Evolutionary conservation across 2,888 invertebrate genomes (phyloP).

Genomic region (Disparrhopalites patrizii): DNA sequence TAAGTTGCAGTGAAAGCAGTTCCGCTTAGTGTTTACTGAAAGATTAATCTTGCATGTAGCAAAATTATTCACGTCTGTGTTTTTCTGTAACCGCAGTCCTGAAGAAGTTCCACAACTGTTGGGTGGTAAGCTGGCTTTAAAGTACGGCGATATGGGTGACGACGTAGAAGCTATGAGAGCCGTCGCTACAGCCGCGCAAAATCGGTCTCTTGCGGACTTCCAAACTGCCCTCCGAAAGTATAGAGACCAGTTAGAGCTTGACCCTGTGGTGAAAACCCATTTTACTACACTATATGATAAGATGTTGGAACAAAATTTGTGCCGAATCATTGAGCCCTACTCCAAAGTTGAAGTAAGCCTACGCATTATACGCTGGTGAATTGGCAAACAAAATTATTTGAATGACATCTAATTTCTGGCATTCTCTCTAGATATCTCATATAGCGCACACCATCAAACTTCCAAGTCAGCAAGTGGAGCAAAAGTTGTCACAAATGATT

Average conservation of each 20-base stretch:
- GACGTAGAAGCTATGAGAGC: slow-evolving; percentile 98
- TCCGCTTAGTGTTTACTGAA: background rate
- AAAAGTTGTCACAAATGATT: slow-evolving; percentile 99
- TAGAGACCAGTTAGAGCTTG: slow-evolving; percentile 85
- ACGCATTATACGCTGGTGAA: too few species aligned
- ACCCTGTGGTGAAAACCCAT: slow-evolving; percentile 89
- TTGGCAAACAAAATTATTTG: too few species aligned
- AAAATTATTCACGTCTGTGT: too few species aligned
- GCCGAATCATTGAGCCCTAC: slow-evolving; percentile 97
- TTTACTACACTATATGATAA: slow-evolving; percentile 95
- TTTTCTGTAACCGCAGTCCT: too few species aligned
- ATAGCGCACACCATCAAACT: slow-evolving; percentile 87
- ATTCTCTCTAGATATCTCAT: slow-evolving; percentile 59
- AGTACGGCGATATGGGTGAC: slow-evolving; percentile 74
- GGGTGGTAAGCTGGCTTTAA: slow-evolving; percentile 93
- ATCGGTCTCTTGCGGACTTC: slow-evolving; percentile 95
- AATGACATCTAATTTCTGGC: background rate
- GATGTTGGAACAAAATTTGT: slow-evolving; percentile 98
- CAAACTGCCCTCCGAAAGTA: slow-evolving; percentile 79
- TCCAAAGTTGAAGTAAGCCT: slow-evolving; percentile 76
- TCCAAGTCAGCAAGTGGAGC: slow-evolving; percentile 87
- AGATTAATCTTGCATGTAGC: background rate
- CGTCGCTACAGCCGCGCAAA: slow-evolving; percentile 92
- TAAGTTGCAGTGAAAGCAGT: slow-evolving; percentile 51
- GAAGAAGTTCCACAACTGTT: slow-evolving; percentile 94